A percentile compares a stretch with the other conserved stretches of the same genome.
Evolutionary conservation across 2,113 vertebrate genomes (phyloP).

Genomic region (Chaetodon auriga): DNA sequence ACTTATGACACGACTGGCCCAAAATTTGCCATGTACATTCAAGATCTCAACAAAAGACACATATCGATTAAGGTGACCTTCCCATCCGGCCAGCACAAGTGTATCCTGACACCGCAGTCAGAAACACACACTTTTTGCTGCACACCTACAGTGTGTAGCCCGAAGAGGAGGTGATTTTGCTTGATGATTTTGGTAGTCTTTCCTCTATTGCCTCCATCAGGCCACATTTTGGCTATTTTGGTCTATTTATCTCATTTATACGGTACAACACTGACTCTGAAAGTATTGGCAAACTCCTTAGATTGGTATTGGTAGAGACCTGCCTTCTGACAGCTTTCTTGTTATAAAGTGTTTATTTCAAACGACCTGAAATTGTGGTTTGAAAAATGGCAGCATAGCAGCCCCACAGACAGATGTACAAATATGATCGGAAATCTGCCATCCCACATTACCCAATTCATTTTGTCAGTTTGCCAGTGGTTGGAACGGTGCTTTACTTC

Average conservation of each 20-base stretch:
- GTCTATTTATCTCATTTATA: not conserved
- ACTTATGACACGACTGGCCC: slow-evolving; percentile 3
- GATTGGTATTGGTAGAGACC: not conserved
- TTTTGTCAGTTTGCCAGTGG: slow-evolving; percentile 2
- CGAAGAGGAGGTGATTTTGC: too few species aligned
- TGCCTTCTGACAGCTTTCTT: not conserved
- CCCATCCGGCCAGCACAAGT: not conserved
- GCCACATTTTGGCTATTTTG: slow-evolving; percentile 12
- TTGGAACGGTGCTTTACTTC: not conserved
- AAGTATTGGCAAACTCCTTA: not conserved
- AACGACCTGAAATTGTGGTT: slow-evolving; percentile 13
- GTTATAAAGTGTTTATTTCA: slow-evolving; percentile 14
- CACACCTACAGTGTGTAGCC: not conserved
- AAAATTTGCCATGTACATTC: slow-evolving; percentile 4
- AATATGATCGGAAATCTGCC: slow-evolving; percentile 4
- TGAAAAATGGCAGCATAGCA: not conserved
- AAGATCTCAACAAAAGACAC: slow-evolving; percentile 1
- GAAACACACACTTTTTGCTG: not conserved
- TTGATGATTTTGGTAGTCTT: slow-evolving; percentile 20
- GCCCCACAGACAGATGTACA: not conserved
- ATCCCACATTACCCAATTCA: slow-evolving; percentile 6
- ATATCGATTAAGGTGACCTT: slow-evolving; percentile 24
- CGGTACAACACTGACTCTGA: not conserved
- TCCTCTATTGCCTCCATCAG: slow-evolving; percentile 4
- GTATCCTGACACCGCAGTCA: not conserved